Conservation (phyloP, 2,888 invertebrate genomes). For the Drosophila maculinotata region DNA sequence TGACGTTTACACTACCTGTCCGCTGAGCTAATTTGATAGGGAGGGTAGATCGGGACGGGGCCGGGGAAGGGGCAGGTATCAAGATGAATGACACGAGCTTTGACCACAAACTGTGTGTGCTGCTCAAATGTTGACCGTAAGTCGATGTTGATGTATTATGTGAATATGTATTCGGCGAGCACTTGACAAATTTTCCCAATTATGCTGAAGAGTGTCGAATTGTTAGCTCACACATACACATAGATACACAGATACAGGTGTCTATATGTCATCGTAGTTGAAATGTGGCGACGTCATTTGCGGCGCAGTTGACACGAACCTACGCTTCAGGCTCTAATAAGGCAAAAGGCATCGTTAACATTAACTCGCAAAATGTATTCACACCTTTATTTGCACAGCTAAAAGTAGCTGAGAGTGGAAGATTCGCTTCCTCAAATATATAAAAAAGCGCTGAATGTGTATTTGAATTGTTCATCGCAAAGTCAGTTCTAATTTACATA, state of each 20-base stretch:
- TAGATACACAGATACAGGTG: not conserved
- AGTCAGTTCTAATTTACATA: constrained; percentile 72
- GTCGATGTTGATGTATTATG: constrained; percentile 17
- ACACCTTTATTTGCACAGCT: constrained; percentile 67
- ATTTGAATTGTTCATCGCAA: constrained; percentile 65
- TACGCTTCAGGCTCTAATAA: constrained; percentile 27
- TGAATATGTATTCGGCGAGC: not conserved
- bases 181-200: constrained; percentile 34
- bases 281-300: constrained; percentile 28
- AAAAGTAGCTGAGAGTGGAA: constrained; percentile 47
- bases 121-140: too few relatives aligned
- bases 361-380: constrained; percentile 46
- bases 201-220: constrained; percentile 27
- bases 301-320: constrained; percentile 35
- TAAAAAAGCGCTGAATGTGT: constrained; percentile 33
- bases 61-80: constrained; percentile 28
- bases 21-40: constrained; percentile 54
- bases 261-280: too few relatives aligned
- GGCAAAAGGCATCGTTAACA: constrained; percentile 30
- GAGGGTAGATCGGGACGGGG: constrained; percentile 3
- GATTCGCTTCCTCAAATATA: constrained; percentile 60
- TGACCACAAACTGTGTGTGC: constrained; percentile 40
- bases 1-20: constrained; percentile 65
- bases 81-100: constrained; percentile 65
- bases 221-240: constrained; percentile 9